phyloP scores from a whole-genome alignment of 2,113 vertebrate species.

The Seriola quinqueradiata region DNA sequence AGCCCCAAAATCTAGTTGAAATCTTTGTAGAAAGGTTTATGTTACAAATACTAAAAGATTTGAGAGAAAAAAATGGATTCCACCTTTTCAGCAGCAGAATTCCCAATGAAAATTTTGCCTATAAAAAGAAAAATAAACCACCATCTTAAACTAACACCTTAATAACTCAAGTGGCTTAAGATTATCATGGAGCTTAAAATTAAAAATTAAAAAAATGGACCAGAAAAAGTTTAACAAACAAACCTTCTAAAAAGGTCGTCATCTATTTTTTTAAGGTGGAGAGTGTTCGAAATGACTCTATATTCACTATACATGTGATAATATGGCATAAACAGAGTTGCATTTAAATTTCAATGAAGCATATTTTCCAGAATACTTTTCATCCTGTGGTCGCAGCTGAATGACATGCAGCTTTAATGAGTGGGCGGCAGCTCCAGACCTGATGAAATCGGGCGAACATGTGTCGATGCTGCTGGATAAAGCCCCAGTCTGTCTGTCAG shows the following conservation, averaged over 20 bases:
- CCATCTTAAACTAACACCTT: background rate
- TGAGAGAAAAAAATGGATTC: too few relatives aligned
- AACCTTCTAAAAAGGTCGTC: background rate
- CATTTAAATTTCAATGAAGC: slow-evolving; percentile 50
- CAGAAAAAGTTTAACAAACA: background rate
- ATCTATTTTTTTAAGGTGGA: background rate
- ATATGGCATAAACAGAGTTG: slow-evolving; percentile 19
- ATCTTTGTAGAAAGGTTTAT: too few relatives aligned
- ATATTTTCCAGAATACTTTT: slow-evolving; percentile 63
- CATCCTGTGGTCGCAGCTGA: slow-evolving; percentile 58
- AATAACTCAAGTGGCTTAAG: background rate
- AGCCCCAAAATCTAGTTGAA: too few relatives aligned
- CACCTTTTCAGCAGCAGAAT: too few relatives aligned
- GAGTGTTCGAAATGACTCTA: background rate
- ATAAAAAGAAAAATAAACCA: background rate
- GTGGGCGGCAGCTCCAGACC: slow-evolving; percentile 64
- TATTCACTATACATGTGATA: background rate
- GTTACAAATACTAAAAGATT: too few relatives aligned
- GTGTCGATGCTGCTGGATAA: slow-evolving; percentile 66
- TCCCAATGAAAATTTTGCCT: background rate
- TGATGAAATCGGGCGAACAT: slow-evolving; percentile 67
- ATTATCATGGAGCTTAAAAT: background rate
- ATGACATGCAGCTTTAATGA: slow-evolving; percentile 65
- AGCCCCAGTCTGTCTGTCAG: slow-evolving; percentile 63
- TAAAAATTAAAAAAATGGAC: background rate